Evolutionary conservation across 2,797 vertebrate species (phyloP).

Genomic region (Denticeps clupeoides): DNA sequence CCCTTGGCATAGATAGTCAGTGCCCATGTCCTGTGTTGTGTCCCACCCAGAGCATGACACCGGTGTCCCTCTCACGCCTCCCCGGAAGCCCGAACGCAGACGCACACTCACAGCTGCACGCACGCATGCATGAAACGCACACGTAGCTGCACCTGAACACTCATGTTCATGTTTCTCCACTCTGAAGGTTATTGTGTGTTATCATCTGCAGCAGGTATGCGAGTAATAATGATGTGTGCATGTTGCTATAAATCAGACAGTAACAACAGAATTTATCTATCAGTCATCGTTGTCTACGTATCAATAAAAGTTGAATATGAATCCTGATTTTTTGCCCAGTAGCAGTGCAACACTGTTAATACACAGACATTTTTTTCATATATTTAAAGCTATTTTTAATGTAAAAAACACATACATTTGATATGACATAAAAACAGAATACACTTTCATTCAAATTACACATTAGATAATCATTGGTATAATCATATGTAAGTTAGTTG

Average conservation of each 20-base stretch:
- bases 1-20: conserved; percentile 52
- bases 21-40: conserved; percentile 32
- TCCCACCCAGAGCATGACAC: conserved; percentile 45
- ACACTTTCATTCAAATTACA: conserved; percentile 54
- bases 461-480: conserved; percentile 58
- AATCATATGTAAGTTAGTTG: conserved; percentile 68
- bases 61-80: conserved; percentile 13
- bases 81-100: conserved; percentile 16
- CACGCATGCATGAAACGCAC: conserved; percentile 8
- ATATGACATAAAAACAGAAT: conserved; percentile 50
- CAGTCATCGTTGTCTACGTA: too few relatives aligned
- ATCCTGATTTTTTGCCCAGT: too few relatives aligned
- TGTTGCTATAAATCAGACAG: too few relatives aligned
- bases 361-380: conserved; percentile 43
- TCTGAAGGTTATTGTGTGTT: too few relatives aligned
- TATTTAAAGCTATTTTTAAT: conserved; percentile 55
- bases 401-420: conserved; percentile 52
- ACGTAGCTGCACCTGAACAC: background rate
- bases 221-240: too few relatives aligned
- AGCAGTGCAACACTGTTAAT: too few relatives aligned
- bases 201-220: too few relatives aligned
- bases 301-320: too few relatives aligned
- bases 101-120: conserved; percentile 2
- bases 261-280: too few relatives aligned
- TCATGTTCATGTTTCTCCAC: too few relatives aligned